Evolutionary conservation across 2,113 vertebrate species (phyloP).

Genomic region (Arizona elegans): DNA sequence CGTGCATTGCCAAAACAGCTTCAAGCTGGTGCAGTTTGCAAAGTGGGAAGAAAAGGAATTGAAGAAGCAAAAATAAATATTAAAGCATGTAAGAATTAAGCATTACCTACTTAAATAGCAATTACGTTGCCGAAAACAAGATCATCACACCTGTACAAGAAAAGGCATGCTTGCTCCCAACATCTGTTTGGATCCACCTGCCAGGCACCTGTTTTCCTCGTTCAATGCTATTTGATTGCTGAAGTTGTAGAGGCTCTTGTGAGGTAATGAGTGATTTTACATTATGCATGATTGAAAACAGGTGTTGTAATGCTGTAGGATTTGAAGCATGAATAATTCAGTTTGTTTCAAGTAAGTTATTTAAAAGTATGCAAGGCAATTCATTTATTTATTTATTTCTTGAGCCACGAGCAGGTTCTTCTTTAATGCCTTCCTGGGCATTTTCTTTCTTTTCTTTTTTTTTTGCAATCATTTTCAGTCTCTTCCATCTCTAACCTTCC

Average conservation of each 20-base stretch:
- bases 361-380: conserved; percentile 71
- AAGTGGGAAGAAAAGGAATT: conserved; percentile 62
- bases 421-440: conserved; percentile 54
- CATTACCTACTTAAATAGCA: conserved; percentile 92
- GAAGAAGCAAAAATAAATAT: conserved; percentile 91
- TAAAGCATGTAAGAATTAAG: conserved; percentile 93
- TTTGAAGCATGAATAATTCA: conserved; percentile 93
- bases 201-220: conserved; percentile 94
- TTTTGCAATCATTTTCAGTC: conserved; percentile 38
- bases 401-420: conserved; percentile 71
- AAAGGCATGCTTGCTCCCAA: conserved; percentile 83
- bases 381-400: conserved; percentile 68
- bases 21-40: conserved; percentile 30
- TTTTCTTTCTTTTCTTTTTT: conserved; percentile 53
- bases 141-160: conserved; percentile 96
- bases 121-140: conserved; percentile 90
- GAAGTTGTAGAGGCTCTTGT: conserved; percentile 93
- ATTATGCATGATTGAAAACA: conserved; percentile 98
- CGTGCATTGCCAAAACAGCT: conserved; percentile 38
- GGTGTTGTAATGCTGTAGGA: conserved; percentile 94
- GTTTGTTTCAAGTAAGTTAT: conserved; percentile 87
- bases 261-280: conserved; percentile 94
- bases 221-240: conserved; percentile 99
- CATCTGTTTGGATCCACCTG: conserved; percentile 98
- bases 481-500: neutral